A percentile compares a stretch with the other conserved stretches of the same genome.
Evolutionary conservation across 2,113 vertebrate genomes (phyloP).

Genomic region (Thunnus thynnus): DNA sequence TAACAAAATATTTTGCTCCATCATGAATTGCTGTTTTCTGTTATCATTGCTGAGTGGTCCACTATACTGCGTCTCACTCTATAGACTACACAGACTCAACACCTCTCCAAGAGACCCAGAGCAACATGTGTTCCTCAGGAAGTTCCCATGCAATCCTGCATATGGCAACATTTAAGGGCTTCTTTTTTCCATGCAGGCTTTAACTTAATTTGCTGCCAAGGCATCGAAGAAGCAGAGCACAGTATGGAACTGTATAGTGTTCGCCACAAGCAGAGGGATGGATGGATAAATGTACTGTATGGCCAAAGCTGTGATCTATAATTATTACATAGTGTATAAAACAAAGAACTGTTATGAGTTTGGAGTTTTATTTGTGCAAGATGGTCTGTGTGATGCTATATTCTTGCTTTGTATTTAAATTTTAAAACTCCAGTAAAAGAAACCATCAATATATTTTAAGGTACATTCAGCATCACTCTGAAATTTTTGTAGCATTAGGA

Average conservation of each 20-base stretch:
- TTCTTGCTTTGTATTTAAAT: slow-evolving; percentile 26
- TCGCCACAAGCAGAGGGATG: slow-evolving; percentile 72
- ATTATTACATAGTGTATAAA: slow-evolving; percentile 48
- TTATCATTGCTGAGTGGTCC: slow-evolving; percentile 62
- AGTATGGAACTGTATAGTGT: slow-evolving; percentile 81
- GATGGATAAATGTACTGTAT: slow-evolving; percentile 60
- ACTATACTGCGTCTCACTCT: slow-evolving; percentile 57
- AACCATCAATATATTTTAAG: slow-evolving; percentile 3
- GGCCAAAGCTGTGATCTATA: slow-evolving; percentile 54
- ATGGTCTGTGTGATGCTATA: slow-evolving; percentile 33
- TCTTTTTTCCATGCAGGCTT: slow-evolving; percentile 85
- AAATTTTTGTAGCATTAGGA: background rate
- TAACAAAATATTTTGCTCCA: slow-evolving; percentile 58
- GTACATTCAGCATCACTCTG: no score
- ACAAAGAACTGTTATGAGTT: slow-evolving; percentile 34
- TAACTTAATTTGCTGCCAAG: slow-evolving; percentile 86
- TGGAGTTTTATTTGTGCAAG: slow-evolving; percentile 32
- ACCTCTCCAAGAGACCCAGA: slow-evolving; percentile 84
- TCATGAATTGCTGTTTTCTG: slow-evolving; percentile 57
- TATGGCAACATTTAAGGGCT: slow-evolving; percentile 89
- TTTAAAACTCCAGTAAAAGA: slow-evolving; percentile 29
- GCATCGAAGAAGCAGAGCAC: slow-evolving; percentile 81
- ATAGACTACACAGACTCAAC: slow-evolving; percentile 81
- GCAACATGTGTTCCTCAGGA: slow-evolving; percentile 87
- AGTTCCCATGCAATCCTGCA: slow-evolving; percentile 89